phyloP scores from a whole-genome alignment of 2,888 invertebrate genomes.

The Yponomeuta malinellus region DNA sequence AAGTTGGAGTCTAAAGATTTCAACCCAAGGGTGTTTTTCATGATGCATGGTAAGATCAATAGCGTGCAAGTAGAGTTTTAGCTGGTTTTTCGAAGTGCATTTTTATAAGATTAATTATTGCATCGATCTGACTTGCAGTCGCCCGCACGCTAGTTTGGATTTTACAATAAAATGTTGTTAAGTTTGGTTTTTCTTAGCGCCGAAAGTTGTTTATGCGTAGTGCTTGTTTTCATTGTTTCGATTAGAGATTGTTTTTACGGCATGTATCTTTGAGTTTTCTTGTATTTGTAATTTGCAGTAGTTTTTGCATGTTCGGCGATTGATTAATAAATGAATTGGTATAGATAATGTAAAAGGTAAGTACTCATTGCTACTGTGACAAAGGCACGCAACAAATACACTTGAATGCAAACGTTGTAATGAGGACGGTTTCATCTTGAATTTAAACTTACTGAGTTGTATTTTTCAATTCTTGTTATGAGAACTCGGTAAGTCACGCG shows the following conservation, averaged over 20 bases:
- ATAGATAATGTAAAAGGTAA: too few relatives aligned
- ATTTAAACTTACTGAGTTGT: too few relatives aligned
- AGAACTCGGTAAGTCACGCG: too few relatives aligned
- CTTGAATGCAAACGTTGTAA: too few relatives aligned
- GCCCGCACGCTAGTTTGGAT: constrained; percentile 39
- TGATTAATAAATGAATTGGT: too few relatives aligned
- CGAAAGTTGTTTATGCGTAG: neutral
- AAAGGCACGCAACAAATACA: too few relatives aligned
- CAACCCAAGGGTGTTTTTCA: constrained; percentile 95
- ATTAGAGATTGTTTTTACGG: neutral
- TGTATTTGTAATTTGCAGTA: neutral
- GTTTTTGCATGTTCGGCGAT: too few relatives aligned
- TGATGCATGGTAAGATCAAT: constrained; percentile 87
- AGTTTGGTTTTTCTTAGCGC: neutral
- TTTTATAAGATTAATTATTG: neutral
- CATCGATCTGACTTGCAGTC: neutral
- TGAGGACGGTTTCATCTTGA: too few relatives aligned
- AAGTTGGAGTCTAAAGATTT: constrained; percentile 93
- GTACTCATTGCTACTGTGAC: too few relatives aligned
- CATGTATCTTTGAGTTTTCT: neutral
- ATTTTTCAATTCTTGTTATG: too few relatives aligned
- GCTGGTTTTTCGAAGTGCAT: constrained; percentile 17
- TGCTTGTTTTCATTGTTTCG: neutral
- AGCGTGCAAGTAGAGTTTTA: constrained; percentile 34
- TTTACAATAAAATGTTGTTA: constrained; percentile 25